Evolutionary conservation across 92 coral and sea anemone species (phyloP), one percentile per base, ranked within the genome.

Genomic region (Ricordea florida): DNA sequence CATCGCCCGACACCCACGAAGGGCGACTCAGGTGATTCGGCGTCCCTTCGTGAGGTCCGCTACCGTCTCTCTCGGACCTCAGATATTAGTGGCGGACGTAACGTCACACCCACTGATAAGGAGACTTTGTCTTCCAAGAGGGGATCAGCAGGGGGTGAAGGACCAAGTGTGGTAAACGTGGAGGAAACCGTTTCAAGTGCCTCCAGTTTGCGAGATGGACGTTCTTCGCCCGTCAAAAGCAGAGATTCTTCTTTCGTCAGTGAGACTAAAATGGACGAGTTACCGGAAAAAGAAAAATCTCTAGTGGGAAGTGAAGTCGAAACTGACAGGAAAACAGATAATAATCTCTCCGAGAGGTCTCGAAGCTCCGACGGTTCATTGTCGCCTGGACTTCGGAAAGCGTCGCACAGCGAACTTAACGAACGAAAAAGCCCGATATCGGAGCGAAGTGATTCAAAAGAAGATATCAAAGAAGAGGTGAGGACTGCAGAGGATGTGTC

Each of bases 381-480:
- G 24, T 58, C 80, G 47, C 18, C 7, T n/a, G 59, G 6, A 5
- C 29, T 16, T 29, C 70, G 49, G 38, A 43, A 58, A 46, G 10
- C 66, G 0, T 9, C 52, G 29, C 46, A 59, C 11, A 45, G 58
- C 24, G 69, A 8, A 8, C 44, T 8, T n/a, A 8, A 37, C 9
- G 44, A 59, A 6, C 58, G 22, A 3, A 38, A 10, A 16, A 56
- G 14, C 3, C 29, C 77, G 31, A 6, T 50, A 42, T 30, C 40
- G 32, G 70, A 72, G 11, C 62, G 34, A 11, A 47, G n/a, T 5
- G 72, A 79, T 24, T 51, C 70, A 4, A 45, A 80, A n/a, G 76
- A 57, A 24, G 97, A 87, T 56, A 74, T 91, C 42, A 82, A 87
- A 48, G 97, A 91, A 47, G 88, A 79, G 18, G 82, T 80, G 23